Evolutionary conservation across 2,888 invertebrate genomes (phyloP), one percentile per base, ranked within the genome.

Genomic region (Amphipoea oculea): DNA sequence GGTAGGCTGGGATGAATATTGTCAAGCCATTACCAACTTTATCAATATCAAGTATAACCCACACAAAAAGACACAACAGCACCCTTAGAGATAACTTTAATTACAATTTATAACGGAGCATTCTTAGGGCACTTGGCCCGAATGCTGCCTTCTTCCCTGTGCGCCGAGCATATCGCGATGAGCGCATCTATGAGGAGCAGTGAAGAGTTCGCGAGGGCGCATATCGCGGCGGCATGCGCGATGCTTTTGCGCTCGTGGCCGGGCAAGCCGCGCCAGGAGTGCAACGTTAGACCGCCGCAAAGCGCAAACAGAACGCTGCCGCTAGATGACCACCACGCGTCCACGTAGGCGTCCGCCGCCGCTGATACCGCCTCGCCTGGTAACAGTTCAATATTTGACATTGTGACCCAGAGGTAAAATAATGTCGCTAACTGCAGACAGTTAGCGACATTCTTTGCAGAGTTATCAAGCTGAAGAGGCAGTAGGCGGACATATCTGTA

Each of bases 261-360:
- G 0, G 95, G 94, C 2, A 96, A 86, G 68, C 93, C 93, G 17
- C 91, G 92, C 96, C 96, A 96, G n/a, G 89, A 83, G 71, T 90
- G 89, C 51, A 96, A 85, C 0, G 95, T 95, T n/a, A 95, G 86
- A 1, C 91, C 93, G 2, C 95, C 96, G 80, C 95, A 94, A 0
- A 93, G 91, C 0, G 91, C 96, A 88, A 93, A 96, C 42, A 96
- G 85, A 14, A 89, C 87, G 11, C 92, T 93, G n/a, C 96, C 96
- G 11, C 89, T 86, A 4, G 94, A 94, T 0, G 96, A 95, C 96
- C 96, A 97, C 96, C 96, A 96, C 74, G 95, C 95, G 87, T 95
- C 96, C n/a, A 96, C 90, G 89, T 96, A 96, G 65, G 95, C 93
- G 87, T 96, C 96, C 72, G 96, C 94, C 78, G 95, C 92, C 84